Base-by-base conservation (phyloP, 2,888 invertebrate species). In the Scaptodrosophila latifasciaeformis region DNA sequence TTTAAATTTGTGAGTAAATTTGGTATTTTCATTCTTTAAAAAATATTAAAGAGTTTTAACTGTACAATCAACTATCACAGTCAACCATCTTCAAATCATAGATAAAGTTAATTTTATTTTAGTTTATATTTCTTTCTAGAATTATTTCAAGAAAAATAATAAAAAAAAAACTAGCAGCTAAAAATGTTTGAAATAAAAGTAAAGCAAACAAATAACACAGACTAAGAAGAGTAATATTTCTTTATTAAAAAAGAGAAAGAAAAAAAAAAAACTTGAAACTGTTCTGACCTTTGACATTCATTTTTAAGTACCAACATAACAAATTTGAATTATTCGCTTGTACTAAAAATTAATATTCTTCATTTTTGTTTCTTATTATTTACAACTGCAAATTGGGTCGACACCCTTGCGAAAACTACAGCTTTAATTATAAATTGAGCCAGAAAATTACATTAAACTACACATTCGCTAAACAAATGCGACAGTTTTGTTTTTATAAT, bases 31-130 rank as follows among this genome's bases (percentile, higher is more conserved):
- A 15, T 24, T 62, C 45, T 62, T 49, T 51, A 62, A 63, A 78
- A 69, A 67, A 61, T 70, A 63, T 67, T 61, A 52, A 61, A 76
- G 81, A 80, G 81, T 77, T 81, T 71, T 65, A 80, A 81, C 80
- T 81, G 80, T 82, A 80, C 80, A 80, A 80, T 83, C 83, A 84
- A 82, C 84, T 85, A 85, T 85, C 85, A 85, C 85, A 85, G 85
- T 85, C 85, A 84, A 83, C 84, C 85, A 83, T 76, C 78, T 68
- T 55, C 49, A 75, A 80, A 65, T 53, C 49, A 70, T 70, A 66
- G 55, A 55, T 39, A 50, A 64, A 51, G 13, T 13, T 27, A 45
- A 29, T 31, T 12, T 44, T 49, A n/a, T 51, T 10, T 42, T 30
- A 12, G 30, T 31, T 24, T 17, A 6, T 39, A 49, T 17, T n/a